Evolutionary conservation across 2,888 invertebrate species (phyloP).

Genomic region (Tenthredo livida): DNA sequence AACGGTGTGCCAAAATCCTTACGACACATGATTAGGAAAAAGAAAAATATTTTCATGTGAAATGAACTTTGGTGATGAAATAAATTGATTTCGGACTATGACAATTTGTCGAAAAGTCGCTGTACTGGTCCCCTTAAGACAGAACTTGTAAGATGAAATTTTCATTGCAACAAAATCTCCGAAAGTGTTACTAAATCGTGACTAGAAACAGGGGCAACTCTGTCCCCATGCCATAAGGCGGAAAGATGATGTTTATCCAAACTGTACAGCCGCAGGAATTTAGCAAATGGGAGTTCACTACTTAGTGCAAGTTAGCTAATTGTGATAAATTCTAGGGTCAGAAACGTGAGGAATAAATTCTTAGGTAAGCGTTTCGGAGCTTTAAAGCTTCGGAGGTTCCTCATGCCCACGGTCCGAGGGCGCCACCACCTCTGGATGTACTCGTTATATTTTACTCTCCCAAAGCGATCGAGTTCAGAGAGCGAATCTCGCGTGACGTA

Average conservation of each 20-base stretch:
- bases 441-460: neutral
- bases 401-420: slow-evolving; percentile 8
- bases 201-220: too few relatives aligned
- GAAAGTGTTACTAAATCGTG: too few relatives aligned
- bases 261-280: neutral
- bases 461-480: neutral
- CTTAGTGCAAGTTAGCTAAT: neutral
- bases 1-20: too few relatives aligned
- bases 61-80: too few relatives aligned
- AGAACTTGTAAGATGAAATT: too few relatives aligned
- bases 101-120: too few relatives aligned
- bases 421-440: slow-evolving; percentile 28
- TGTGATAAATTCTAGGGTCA: neutral
- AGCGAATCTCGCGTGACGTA: neutral
- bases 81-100: too few relatives aligned
- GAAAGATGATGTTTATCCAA: neutral
- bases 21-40: too few relatives aligned
- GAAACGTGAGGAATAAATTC: neutral
- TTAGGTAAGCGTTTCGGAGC: neutral
- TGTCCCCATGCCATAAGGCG: too few relatives aligned
- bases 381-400: slow-evolving; percentile 3
- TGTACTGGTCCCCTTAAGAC: too few relatives aligned
- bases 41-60: too few relatives aligned
- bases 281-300: neutral
- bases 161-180: too few relatives aligned